Conservation (phyloP, 2,888 invertebrate species). For the Biston stratarius region DNA sequence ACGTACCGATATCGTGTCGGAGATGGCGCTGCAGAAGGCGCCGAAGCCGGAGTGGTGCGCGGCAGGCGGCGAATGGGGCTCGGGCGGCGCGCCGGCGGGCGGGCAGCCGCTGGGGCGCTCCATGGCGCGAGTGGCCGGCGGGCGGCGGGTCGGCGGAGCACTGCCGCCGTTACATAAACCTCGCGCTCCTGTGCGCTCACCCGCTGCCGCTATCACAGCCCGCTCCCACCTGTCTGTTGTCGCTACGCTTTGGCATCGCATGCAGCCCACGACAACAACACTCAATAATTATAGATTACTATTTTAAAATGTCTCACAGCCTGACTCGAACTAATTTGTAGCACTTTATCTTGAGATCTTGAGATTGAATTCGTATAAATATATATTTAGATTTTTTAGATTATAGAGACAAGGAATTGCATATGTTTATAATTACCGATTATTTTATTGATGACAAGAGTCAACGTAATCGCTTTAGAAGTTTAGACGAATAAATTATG, state of each 20-base stretch:
- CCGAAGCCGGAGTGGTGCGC: conserved; percentile 73
- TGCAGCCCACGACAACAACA: conserved; percentile 82
- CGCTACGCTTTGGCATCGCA: conserved; percentile 80
- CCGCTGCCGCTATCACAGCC: conserved; percentile 57
- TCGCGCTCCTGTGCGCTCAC: conserved; percentile 50
- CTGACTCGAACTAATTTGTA: conserved; percentile 65
- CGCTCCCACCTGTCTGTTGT: conserved; percentile 82
- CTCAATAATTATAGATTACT: conserved; percentile 80
- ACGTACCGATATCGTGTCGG: conserved; percentile 84
- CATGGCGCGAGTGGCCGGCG: conserved; percentile 70
- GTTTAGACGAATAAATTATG: conserved; percentile 26
- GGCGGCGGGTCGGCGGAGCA: conserved; percentile 73
- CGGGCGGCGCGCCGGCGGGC: conserved; percentile 60
- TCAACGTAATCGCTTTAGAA: background rate
- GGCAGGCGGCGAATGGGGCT: conserved; percentile 50
- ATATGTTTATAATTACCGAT: conserved; percentile 4
- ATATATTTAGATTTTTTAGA: conserved; percentile 6
- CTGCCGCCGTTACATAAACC: conserved; percentile 82
- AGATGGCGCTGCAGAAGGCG: conserved; percentile 84
- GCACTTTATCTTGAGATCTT: conserved; percentile 61
- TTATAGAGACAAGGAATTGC: conserved; percentile 1
- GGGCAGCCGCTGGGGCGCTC: conserved; percentile 72
- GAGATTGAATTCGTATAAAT: conserved; percentile 47
- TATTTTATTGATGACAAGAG: conserved; percentile 2
- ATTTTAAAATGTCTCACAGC: conserved; percentile 72